These are phyloP conservation scores for Ennomos quercinarius DNA, from an alignment of 2,888 invertebrate species.

Conservation along the genomic window DNA sequence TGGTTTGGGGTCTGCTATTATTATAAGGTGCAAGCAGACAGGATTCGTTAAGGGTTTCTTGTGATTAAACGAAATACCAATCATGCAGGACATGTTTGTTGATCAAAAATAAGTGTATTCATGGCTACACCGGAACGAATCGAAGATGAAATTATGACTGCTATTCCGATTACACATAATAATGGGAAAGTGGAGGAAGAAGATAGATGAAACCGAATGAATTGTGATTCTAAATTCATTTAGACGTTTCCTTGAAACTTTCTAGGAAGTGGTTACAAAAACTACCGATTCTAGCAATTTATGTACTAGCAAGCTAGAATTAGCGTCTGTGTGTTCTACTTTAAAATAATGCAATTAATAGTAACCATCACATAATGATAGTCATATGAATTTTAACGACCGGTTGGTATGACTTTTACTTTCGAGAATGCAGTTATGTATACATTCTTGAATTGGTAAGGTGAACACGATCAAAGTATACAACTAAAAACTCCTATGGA, in stretches of 20 bases:
- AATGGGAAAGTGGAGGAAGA: too few species aligned
- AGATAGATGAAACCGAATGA: too few species aligned
- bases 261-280: neutral
- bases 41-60: neutral
- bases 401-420: slow-evolving; percentile 21
- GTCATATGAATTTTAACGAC: slow-evolving; percentile 13
- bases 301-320: slow-evolving; percentile 14
- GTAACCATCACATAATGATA: slow-evolving; percentile 23
- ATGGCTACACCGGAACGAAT: too few species aligned
- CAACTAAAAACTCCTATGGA: too few species aligned
- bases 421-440: slow-evolving; percentile 21
- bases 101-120: neutral
- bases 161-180: too few species aligned
- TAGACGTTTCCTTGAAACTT: too few species aligned
- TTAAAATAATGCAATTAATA: slow-evolving; percentile 20
- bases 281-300: slow-evolving; percentile 8
- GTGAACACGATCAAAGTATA: too few species aligned
- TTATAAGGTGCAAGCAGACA: neutral
- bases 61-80: neutral
- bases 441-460: slow-evolving; percentile 3
- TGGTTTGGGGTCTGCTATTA: neutral
- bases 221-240: too few species aligned
- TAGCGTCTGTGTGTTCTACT: slow-evolving; percentile 22
- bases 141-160: too few species aligned
- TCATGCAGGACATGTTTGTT: neutral